Percentiles rank a stretch among this genome's conserved stretches.
Evolutionary conservation across 2,888 invertebrate genomes (phyloP).

Genomic region (Tetanocera ferruginea): DNA sequence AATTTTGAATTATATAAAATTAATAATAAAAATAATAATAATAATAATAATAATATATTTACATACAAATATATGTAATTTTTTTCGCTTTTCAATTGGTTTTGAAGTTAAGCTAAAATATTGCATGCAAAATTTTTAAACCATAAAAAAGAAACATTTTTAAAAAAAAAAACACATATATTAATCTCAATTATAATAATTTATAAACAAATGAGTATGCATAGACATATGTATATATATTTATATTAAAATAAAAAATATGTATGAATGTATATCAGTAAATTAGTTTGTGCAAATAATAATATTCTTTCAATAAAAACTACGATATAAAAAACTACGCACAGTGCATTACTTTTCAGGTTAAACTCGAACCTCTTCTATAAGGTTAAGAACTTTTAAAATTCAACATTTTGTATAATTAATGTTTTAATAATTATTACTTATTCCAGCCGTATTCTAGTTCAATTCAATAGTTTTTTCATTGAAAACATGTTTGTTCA

Average conservation of each 20-base stretch:
- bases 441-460: background rate
- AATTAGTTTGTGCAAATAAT: slow-evolving; percentile 5
- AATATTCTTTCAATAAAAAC: slow-evolving; percentile 13
- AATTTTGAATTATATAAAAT: background rate
- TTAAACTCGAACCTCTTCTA: too few relatives aligned
- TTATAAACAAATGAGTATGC: background rate
- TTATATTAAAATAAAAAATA: background rate
- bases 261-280: background rate
- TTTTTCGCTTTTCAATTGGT: background rate
- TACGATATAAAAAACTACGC: background rate
- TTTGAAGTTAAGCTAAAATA: background rate
- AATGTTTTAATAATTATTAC: background rate
- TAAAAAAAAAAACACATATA: background rate
- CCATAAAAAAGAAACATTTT: background rate
- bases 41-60: background rate
- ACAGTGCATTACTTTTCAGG: too few relatives aligned
- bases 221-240: background rate
- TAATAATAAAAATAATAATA: too few relatives aligned
- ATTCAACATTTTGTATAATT: background rate
- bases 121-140: background rate
- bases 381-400: too few relatives aligned
- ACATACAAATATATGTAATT: background rate
- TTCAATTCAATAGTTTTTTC: too few relatives aligned
- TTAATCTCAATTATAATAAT: background rate
- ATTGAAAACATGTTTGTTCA: background rate